Evolutionary conservation across 2,888 invertebrate genomes (phyloP), one percentile per base, ranked within the genome.

Genomic region (Atherix ibis): DNA sequence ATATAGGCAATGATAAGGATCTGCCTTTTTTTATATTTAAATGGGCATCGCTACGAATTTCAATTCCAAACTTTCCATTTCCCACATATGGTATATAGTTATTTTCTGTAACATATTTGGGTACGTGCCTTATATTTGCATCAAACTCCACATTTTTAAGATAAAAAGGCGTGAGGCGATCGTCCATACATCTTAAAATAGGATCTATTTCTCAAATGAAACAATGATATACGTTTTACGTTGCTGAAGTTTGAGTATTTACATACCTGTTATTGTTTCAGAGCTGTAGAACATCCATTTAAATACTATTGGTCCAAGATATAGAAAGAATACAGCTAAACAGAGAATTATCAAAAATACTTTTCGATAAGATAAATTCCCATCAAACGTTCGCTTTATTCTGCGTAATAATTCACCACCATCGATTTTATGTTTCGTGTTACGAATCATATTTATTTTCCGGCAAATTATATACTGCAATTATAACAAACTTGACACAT

Each of bases 61-160:
- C 65, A 25, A 79, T 46, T 0, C 79, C 82, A 40, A 82, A 60
- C 38, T 73, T 62, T 2, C 83, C 83, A 58, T 83, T 83, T 9
- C 82, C 83, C 37, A 77, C 66, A 48, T 78, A 81, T 46, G 80
- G 78, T 53, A 79, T 66, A 48, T 72, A 77, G 42, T 68, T 65
- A 27, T 68, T 67, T 45, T 72, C 71, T 12, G 65, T 62, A 4
- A 65, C 58, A 24, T 64, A 46, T 4, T 64, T 60, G 4, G 70
- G 65, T 35, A 68, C 63, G 48, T 76, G 73, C 39, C 72, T 62
- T 41, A 81, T 61, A 49, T 76, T 75, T 6, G 72, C 75, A 51
- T 79, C 77, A 50, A 73, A 75, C 40, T 75, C 71, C n/a, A 58
- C 56, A 18, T 70, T 58, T 47, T 74, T 70, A 5, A 65, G 55